Conservation (phyloP, 2,888 invertebrate species). For the Bellardia bayeri region DNA sequence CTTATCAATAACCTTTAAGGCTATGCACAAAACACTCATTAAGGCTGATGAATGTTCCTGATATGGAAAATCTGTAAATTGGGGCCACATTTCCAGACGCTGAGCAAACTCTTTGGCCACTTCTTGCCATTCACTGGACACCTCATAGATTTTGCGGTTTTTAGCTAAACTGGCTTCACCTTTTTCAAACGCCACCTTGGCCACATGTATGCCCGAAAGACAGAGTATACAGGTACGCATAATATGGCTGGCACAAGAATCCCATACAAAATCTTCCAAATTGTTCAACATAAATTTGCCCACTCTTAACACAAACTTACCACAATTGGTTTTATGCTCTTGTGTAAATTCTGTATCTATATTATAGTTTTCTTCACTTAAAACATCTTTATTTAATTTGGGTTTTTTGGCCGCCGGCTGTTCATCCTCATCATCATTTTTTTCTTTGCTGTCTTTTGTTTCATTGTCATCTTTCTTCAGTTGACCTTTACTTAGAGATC, state of each 20-base stretch:
- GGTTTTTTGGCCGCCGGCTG: slow-evolving; percentile 80
- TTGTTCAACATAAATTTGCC: slow-evolving; percentile 92
- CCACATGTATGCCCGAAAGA: slow-evolving; percentile 87
- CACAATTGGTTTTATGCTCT: slow-evolving; percentile 86
- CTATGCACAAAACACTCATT: slow-evolving; percentile 86
- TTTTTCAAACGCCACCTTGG: slow-evolving; percentile 85
- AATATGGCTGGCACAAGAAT: slow-evolving; percentile 91
- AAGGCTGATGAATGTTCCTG: slow-evolving; percentile 89
- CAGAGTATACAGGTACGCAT: slow-evolving; percentile 89
- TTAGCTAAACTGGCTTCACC: slow-evolving; percentile 79
- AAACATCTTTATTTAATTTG: slow-evolving; percentile 74
- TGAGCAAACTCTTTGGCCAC: slow-evolving; percentile 88
- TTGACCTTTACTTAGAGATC: slow-evolving; percentile 76
- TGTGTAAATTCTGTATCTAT: slow-evolving; percentile 82
- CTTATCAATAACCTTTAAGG: slow-evolving; percentile 87
- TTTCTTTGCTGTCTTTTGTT: slow-evolving; percentile 73
- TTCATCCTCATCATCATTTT: slow-evolving; percentile 71
- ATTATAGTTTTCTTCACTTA: slow-evolving; percentile 81
- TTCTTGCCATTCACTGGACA: slow-evolving; percentile 87
- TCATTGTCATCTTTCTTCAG: slow-evolving; percentile 40
- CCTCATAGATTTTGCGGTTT: slow-evolving; percentile 80
- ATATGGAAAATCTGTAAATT: slow-evolving; percentile 89
- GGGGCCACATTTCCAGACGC: slow-evolving; percentile 90
- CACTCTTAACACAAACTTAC: slow-evolving; percentile 88
- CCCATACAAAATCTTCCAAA: slow-evolving; percentile 92